Conservation (phyloP, 2,888 invertebrate genomes). For the Melanostoma scalare region DNA sequence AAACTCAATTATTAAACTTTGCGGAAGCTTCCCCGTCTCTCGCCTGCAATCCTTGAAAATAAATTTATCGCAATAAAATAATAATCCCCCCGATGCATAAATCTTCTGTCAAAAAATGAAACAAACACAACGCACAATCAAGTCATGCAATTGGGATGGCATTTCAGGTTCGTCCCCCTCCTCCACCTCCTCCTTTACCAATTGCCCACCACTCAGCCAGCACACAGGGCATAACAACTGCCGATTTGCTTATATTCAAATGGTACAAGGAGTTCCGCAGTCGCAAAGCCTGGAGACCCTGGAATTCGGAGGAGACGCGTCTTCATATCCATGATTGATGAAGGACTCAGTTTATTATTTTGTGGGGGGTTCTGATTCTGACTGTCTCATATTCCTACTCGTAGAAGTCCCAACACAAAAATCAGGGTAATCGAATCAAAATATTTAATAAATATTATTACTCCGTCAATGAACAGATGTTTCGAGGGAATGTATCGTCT, state of each 20-base stretch:
- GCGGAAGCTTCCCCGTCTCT: constrained; percentile 1
- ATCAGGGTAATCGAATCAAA: constrained; percentile 70
- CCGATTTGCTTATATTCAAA: constrained; percentile 72
- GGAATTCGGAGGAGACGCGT: constrained; percentile 26
- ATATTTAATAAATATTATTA: constrained; percentile 70
- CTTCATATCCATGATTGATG: constrained; percentile 54
- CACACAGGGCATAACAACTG: constrained; percentile 7
- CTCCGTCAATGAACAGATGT: constrained; percentile 66
- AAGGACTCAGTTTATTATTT: constrained; percentile 27
- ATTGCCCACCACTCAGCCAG: constrained; percentile 38
- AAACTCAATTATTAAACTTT: constrained; percentile 66
- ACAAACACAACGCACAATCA: constrained; percentile 43
- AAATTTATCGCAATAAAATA: constrained; percentile 73
- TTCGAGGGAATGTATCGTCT: constrained; percentile 23
- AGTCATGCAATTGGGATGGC: constrained; percentile 58
- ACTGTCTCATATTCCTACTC: not conserved
- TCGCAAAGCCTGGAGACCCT: too few relatives aligned
- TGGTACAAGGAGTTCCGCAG: constrained; percentile 28
- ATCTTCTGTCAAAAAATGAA: constrained; percentile 57
- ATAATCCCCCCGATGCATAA: constrained; percentile 71
- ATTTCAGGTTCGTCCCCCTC: constrained; percentile 49
- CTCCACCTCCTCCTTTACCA: not conserved
- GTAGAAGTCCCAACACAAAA: constrained; percentile 10
- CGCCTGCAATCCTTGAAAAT: constrained; percentile 56
- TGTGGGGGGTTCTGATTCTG: not conserved